Base-by-base conservation (phyloP, 2,797 vertebrate genomes). In the Callimico goeldii region DNA sequence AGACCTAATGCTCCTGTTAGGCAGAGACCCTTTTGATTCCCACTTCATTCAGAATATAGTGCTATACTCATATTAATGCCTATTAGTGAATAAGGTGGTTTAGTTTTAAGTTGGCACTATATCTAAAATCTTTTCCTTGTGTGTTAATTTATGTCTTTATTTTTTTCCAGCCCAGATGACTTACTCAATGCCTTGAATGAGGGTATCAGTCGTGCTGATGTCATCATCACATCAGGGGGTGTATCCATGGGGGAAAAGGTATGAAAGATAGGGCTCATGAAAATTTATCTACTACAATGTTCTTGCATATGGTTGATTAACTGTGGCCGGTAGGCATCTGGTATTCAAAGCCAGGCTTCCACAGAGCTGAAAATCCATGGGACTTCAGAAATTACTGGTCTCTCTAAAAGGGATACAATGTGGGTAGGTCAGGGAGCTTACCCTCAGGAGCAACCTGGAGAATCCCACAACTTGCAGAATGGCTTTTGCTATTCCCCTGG, bases 221-320 rank as follows among this genome's bases (percentile, higher is more conserved):
- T 99, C 99, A 99, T 99, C 99, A 99, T 99, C 99, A 99, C 99
- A 95, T 99, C 99, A 98, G 99, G 99, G 97, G 99, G 99, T 2
- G 99, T 99, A 97, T 99, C 99, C 94, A 99, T 99, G 99, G 99
- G 99, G 93, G 99, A 99, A 98, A 99, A 99, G 99, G 99, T 99
- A 99, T 97, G 98, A 83, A 90, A 96, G 83, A 85, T 55, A 75
- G 64, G 46, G 2, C 36, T 92, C 50, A 22, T 94, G 67, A 75
- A 93, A 95, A 64, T 83, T 12, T 92, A 76, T 73, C 92, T 36
- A 52, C 28, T 41, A 55, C 43, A 52, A 26, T 88, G 33, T 52
- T 36, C 57, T 90, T 95, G 28, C 20, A 83, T 61, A 30, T 28
- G 15, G 11, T 91, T 41, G 5, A 39, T 76, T 94, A 73, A 41